Evolutionary conservation across 2,113 vertebrate genomes (phyloP), one percentile per base, ranked within the genome.

Genomic region (Murina feae): DNA sequence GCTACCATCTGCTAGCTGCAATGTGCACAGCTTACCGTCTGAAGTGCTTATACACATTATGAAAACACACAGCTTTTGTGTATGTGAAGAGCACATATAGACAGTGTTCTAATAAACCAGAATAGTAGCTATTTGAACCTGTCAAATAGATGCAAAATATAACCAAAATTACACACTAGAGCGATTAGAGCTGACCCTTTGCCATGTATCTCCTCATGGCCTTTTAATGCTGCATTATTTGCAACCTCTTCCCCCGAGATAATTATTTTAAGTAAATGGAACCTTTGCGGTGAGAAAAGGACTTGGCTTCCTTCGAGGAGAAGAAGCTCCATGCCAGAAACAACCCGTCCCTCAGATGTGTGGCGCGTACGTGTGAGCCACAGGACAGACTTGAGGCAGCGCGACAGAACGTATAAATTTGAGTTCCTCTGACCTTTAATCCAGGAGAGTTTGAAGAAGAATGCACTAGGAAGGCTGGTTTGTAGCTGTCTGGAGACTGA

Each of bases 11-110:
- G 98, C 97, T 98, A 97, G 55, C 93, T 95, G 97, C 92, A 98
- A 98, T 98, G 96, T 96, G 97, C 96, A 95, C 97, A 98, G 98
- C 94, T 98, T 98, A 98, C 96, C 93, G 92, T 97, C 98, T 97
- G 89, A 97, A 97, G 86, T 96, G 95, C 95, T 98, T 98, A 98
- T 90, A 97, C 96, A 98, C 95, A 97, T 97, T 98, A 95, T 95
- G 96, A 98, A 98, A 98, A 98, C 98, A 98, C 97, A 98, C 98
- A 98, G 98, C 97, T 98, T 98, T 98, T 98, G 97, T 98, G 97
- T 98, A 98, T 94, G 97, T 97, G 96, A 95, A 94, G 96, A 97
- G 97, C 91, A 93, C 90, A 94, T 97, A 97, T 98, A 98, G 98
- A 94, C 95, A 87, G 94, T 95, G 96, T 97, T 97, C 98, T 98